A percentile compares a stretch with the other conserved stretches of the same genome.
Conservation (phyloP, 2,797 vertebrate genomes). For the Gymnoscopelus microlampas region DNA sequence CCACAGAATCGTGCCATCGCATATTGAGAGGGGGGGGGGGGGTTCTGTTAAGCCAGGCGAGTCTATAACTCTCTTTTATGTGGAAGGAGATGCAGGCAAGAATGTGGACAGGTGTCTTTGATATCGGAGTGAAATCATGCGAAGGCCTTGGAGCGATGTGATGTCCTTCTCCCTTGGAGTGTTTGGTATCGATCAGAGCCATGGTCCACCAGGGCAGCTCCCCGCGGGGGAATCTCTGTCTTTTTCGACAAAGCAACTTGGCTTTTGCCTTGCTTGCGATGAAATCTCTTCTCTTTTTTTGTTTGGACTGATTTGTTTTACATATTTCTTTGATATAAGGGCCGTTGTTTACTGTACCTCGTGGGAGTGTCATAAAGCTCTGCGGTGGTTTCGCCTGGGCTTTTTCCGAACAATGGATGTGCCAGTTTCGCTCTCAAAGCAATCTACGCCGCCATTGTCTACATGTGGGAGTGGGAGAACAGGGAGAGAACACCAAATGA, state of each 20-base stretch:
- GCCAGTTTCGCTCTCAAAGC: slow-evolving; percentile 53
- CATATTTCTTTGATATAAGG: slow-evolving; percentile 30
- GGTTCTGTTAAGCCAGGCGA: slow-evolving; percentile 21
- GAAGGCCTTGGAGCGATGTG: not conserved
- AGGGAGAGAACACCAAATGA: slow-evolving; percentile 41
- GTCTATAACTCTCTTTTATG: slow-evolving; percentile 28
- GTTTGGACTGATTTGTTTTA: slow-evolving; percentile 40
- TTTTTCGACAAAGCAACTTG: slow-evolving; percentile 21
- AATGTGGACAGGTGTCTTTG: slow-evolving; percentile 53
- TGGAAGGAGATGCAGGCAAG: slow-evolving; percentile 27
- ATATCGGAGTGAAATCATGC: slow-evolving; percentile 34
- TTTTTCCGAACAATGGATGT: slow-evolving; percentile 49
- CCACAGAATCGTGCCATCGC: slow-evolving; percentile 14
- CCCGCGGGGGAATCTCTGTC: slow-evolving; percentile 15
- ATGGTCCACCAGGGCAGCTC: not conserved
- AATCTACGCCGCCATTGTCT: slow-evolving; percentile 45
- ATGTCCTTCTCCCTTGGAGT: slow-evolving; percentile 1
- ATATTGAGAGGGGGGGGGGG: slow-evolving; percentile 15
- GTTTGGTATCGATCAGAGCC: slow-evolving; percentile 15
- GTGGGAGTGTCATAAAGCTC: slow-evolving; percentile 24
- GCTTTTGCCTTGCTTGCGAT: slow-evolving; percentile 10
- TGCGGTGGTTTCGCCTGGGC: slow-evolving; percentile 29
- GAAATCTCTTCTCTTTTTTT: slow-evolving; percentile 32
- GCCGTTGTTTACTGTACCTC: slow-evolving; percentile 40
- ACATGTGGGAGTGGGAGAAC: slow-evolving; percentile 42